Conservation (phyloP, 92 coral and sea anemone genomes). For the Siderastrea radians region DNA sequence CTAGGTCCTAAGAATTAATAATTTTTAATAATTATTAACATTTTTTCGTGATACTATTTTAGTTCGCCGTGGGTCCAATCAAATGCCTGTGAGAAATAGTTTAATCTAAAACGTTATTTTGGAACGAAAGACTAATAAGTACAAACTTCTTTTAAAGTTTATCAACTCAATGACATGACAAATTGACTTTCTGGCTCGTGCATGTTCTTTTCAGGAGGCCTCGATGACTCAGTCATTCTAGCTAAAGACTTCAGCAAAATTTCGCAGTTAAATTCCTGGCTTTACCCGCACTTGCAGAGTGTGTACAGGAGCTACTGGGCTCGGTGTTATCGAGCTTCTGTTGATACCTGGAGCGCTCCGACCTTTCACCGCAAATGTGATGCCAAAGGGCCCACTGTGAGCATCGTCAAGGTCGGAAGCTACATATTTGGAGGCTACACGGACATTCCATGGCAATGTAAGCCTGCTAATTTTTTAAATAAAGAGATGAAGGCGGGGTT, state of each 20-base stretch:
- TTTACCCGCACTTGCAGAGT: not conserved
- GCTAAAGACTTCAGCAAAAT: not conserved
- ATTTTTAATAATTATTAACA: no score
- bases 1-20: no score
- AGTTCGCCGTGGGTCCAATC: no score
- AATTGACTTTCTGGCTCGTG: not conserved
- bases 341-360: not conserved
- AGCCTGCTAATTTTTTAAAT: not conserved
- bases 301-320: not conserved
- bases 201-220: not conserved
- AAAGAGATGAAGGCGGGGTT: no score
- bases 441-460: not conserved
- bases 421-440: not conserved
- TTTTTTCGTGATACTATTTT: no score
- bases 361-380: not conserved
- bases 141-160: no score
- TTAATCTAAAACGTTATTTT: no score
- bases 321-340: constrained; percentile 4
- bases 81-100: no score
- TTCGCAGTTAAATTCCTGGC: constrained; percentile 11
- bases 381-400: not conserved
- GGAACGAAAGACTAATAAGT: no score
- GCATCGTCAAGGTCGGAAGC: not conserved
- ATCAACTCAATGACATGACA: no score
- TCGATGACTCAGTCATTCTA: not conserved